phyloP scores from a whole-genome alignment of 2,797 vertebrate genomes.

The Coregonus suidteri region DNA sequence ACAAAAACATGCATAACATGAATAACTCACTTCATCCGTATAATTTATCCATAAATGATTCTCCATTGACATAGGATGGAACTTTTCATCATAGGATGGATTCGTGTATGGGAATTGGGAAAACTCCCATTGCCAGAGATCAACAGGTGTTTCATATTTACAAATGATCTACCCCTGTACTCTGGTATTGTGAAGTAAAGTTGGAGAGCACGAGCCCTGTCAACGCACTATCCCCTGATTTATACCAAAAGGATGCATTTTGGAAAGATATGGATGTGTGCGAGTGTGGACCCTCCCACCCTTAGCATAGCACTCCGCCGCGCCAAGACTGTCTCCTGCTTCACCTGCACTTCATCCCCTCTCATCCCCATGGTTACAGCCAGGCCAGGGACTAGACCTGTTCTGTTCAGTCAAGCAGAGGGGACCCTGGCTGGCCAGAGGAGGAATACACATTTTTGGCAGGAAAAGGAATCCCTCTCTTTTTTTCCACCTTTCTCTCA shows the following conservation, averaged over 20 bases:
- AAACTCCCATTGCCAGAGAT: too few species aligned
- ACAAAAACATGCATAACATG: background rate
- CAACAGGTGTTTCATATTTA: background rate
- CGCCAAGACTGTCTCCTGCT: background rate
- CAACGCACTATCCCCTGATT: background rate
- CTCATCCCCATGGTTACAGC: background rate
- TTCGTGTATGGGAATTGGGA: too few species aligned
- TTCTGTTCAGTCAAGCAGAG: constrained; percentile 37
- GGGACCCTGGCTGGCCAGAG: constrained; percentile 22
- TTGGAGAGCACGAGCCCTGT: background rate
- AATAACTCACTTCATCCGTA: background rate
- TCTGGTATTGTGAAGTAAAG: background rate
- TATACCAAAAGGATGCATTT: background rate
- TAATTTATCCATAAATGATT: background rate
- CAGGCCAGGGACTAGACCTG: constrained; percentile 20
- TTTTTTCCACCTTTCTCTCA: background rate
- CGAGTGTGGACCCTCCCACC: background rate
- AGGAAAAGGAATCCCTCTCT: background rate
- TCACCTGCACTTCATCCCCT: background rate
- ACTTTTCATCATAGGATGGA: too few species aligned
- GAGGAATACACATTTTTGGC: constrained; percentile 7
- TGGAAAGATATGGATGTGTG: background rate
- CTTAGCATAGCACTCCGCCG: background rate
- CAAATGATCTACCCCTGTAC: background rate
- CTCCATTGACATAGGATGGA: background rate